phyloP scores from a whole-genome alignment of 1,140 invertebrate genomes.

The Philaenus spumarius region DNA sequence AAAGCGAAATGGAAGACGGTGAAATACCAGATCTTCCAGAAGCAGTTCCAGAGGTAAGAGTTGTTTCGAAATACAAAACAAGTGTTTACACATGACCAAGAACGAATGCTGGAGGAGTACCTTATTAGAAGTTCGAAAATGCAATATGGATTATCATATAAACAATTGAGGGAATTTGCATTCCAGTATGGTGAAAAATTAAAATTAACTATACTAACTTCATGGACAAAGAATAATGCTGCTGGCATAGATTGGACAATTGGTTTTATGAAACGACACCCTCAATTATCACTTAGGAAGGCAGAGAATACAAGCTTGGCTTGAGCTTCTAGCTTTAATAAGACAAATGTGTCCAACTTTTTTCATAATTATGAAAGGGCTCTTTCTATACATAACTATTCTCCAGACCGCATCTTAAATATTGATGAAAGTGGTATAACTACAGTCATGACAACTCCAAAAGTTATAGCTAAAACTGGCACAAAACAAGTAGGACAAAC shows the following conservation, averaged over 20 bases:
- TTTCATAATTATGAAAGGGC: too few species aligned
- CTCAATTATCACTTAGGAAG: not conserved
- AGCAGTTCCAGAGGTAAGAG: not conserved
- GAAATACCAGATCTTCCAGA: too few species aligned
- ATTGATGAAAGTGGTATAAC: constrained; percentile 26
- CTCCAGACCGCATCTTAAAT: constrained; percentile 30
- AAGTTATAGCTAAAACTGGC: constrained; percentile 32
- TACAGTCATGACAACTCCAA: too few species aligned
- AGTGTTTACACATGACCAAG: not conserved
- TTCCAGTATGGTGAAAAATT: too few species aligned
- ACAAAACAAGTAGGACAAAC: constrained; percentile 30
- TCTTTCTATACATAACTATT: constrained; percentile 20
- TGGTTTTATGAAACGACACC: constrained; percentile 6
- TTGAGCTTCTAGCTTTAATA: constrained; percentile 12
- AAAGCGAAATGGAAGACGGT: not conserved
- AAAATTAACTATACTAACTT: too few species aligned
- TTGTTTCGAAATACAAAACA: not conserved
- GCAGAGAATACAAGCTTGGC: constrained; percentile 14
- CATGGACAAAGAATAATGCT: not conserved
- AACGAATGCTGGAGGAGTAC: not conserved
- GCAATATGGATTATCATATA: too few species aligned
- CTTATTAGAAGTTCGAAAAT: not conserved
- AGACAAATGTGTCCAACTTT: constrained; percentile 11
- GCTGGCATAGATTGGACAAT: constrained; percentile 9
- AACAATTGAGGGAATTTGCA: too few species aligned